Conservation (phyloP, 2,888 invertebrate species). For the Agrotis ipsilon region DNA sequence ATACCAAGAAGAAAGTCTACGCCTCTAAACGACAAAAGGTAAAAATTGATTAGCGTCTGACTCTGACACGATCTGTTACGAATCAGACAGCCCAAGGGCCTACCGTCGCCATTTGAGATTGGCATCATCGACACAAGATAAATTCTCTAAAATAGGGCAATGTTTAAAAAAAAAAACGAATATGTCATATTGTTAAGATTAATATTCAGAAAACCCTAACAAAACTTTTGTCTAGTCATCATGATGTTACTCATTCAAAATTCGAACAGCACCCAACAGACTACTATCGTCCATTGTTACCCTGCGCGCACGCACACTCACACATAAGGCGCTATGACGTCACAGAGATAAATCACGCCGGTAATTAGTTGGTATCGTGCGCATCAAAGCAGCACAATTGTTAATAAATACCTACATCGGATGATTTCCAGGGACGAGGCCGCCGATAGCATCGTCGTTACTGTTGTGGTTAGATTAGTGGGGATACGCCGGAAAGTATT, state of each 20-base stretch:
- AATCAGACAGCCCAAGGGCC: no score
- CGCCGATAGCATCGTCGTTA: conserved; percentile 73
- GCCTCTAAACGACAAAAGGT: no score
- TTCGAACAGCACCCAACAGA: conserved; percentile 21
- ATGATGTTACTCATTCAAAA: conserved; percentile 33
- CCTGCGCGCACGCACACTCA: conserved; percentile 34
- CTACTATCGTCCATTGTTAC: conserved; percentile 44
- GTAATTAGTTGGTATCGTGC: conserved; percentile 82
- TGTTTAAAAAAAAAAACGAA: no score
- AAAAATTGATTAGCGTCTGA: no score
- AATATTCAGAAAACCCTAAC: no score
- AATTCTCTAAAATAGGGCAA: no score
- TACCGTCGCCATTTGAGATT: no score
- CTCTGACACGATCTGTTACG: no score
- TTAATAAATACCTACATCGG: conserved; percentile 85
- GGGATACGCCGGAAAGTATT: conserved; percentile 60
- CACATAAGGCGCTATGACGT: conserved; percentile 56
- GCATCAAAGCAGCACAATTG: conserved; percentile 81
- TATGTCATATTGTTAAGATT: no score
- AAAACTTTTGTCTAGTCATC: conserved; percentile 2
- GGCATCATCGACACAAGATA: no score
- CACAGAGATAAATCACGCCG: conserved; percentile 72
- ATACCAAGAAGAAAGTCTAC: no score
- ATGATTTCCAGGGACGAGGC: conserved; percentile 76
- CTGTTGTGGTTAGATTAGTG: conserved; percentile 57